Base-by-base conservation (phyloP, 1,140 invertebrate species). In the Macrobrachium rosenbergii region DNA sequence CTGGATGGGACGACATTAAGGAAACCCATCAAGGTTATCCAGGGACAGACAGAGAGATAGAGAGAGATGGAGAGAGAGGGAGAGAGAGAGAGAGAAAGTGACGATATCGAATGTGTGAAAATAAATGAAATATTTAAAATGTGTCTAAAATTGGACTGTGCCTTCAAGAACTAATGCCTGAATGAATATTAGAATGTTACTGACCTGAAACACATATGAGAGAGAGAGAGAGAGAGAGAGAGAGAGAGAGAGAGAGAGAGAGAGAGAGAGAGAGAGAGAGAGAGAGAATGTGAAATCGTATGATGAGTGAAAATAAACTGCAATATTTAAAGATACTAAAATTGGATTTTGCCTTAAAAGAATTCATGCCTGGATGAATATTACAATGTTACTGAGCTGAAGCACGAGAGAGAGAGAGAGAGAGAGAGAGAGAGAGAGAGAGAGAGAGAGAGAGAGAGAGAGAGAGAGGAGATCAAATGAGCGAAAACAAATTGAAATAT, bases 391-490 rank as follows among this genome's bases (percentile, higher is more conserved):
- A 16, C 21, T 28, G 73, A 75, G 23, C 43, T 37, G 58, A 45
- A 28, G 23, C 37, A 45, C 21, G 67, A 75, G 72, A 28, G 72
- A 28, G 72, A 75, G 72, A 28, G 72, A 75, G 67, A 72, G 67
- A 72, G 12, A 72, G 72, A 75, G 72, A 75, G 72, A 28, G n/a
- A 75, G 67, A 72, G 67, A 72, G 67, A 75, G 23, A 28, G 72
- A 75, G 72, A 75, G 72, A 75, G 58, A 79, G 78, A 80, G 78
- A 63, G 59, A 63, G 78, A 62, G 58, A 63, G 78, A 28, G 78
- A 63, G 78, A 63, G 59, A 28, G 58, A 80, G 59, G 45, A 8
- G 19, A 11, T 37, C 17, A 63, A 58, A 64, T 21, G 28, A 37
- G 28, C 3, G 3, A 37, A 37, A 37, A 37, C 1, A 37, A 37